Evolutionary conservation across 2,888 invertebrate genomes (phyloP).

Genomic region (Nomada ferruginata): DNA sequence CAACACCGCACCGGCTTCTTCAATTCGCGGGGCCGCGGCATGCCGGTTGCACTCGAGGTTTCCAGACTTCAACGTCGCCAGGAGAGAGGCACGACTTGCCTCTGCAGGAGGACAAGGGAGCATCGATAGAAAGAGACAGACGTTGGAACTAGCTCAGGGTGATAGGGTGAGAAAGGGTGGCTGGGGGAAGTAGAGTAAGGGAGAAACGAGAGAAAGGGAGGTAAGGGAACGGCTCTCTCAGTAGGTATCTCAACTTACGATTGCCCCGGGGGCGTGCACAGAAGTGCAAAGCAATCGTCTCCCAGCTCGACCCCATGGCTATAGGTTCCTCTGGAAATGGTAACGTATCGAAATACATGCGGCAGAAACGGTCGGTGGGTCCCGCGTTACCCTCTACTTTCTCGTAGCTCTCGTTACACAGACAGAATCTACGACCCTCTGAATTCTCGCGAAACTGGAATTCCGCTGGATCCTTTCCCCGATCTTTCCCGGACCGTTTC

Average conservation of each 20-base stretch:
- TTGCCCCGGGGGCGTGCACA: constrained; percentile 72
- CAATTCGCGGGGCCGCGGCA: constrained; percentile 57
- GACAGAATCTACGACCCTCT: constrained; percentile 26
- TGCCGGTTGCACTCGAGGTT: constrained; percentile 65
- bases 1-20: constrained; percentile 44
- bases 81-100: constrained; percentile 52
- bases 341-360: constrained; percentile 72
- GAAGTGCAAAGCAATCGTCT: constrained; percentile 75
- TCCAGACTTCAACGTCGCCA: constrained; percentile 64
- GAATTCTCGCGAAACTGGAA: constrained; percentile 29
- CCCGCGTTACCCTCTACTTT: constrained; percentile 40
- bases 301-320: constrained; percentile 67
- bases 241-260: constrained; percentile 75
- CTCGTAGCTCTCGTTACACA: constrained; percentile 32
- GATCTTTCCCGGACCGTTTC: not conserved
- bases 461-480: constrained; percentile 7
- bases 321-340: constrained; percentile 66
- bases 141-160: not conserved
- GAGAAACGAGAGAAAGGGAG: constrained; percentile 30
- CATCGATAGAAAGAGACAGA: constrained; percentile 23
- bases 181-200: constrained; percentile 25
- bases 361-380: constrained; percentile 32
- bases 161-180: not conserved
- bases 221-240: constrained; percentile 50
- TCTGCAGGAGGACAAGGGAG: constrained; percentile 36